Conservation (phyloP, 1,140 invertebrate genomes). For the Cherax destructor region DNA sequence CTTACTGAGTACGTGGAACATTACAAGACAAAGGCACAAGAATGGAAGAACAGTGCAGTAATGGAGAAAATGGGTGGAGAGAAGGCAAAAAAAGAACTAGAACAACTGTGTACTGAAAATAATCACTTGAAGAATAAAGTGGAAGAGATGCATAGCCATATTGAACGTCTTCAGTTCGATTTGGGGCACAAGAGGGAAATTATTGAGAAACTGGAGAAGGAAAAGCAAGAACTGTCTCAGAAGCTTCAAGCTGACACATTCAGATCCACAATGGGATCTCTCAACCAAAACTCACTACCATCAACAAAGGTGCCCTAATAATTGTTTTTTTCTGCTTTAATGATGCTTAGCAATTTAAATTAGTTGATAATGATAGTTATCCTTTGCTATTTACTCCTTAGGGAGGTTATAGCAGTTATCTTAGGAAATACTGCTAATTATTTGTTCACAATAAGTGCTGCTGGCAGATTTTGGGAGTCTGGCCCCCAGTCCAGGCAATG, state of each 20-base stretch:
- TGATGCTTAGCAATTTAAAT: too few species aligned
- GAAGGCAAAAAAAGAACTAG: constrained; percentile 24
- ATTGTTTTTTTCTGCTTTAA: too few species aligned
- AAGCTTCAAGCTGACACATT: not conserved
- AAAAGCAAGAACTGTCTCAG: not conserved
- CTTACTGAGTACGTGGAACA: constrained; percentile 38
- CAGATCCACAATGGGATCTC: not conserved
- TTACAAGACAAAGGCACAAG: constrained; percentile 41
- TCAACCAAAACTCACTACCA: constrained; percentile 74
- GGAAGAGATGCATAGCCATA: not conserved
- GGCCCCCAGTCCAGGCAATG: too few species aligned
- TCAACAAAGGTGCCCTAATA: too few species aligned
- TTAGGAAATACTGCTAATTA: too few species aligned
- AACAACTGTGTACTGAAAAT: constrained; percentile 1
- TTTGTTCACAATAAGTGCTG: too few species aligned
- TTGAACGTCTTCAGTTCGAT: constrained; percentile 48
- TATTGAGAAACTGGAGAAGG: constrained; percentile 41
- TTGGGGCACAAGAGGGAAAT: constrained; percentile 47
- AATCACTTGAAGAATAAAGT: not conserved
- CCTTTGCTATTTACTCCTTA: too few species aligned
- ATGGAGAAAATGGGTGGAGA: constrained; percentile 13
- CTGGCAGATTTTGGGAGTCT: too few species aligned
- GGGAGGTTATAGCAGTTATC: too few species aligned
- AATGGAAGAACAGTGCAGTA: constrained; percentile 36
- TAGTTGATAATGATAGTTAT: too few species aligned